Evolutionary conservation across 1,140 invertebrate species (phyloP), one percentile per base, ranked within the genome.

Genomic region (Mycetomoellerius zeteki): DNA sequence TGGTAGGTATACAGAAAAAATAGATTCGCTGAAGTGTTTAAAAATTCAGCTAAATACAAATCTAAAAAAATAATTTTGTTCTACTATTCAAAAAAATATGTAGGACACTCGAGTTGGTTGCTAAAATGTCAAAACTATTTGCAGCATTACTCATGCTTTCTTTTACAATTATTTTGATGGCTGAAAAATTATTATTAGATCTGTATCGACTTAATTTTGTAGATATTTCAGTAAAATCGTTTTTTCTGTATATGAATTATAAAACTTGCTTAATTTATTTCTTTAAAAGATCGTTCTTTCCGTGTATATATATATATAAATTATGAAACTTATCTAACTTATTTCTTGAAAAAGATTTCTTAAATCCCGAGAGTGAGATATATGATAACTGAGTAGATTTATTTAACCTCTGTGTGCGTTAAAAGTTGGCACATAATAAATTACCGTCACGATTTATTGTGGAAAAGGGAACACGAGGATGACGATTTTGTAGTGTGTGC

Each of bases 391-490:
- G 24, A 50, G 10, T 37, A n/a, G 75, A 77, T 77, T 64, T n/a
- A 77, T 64, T 64, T n/a, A 77, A 5, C 2, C 14, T 43, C 19
- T 60, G n/a, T 19, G 7, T 62, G 30, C 30, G 52, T 60, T 43
- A 76, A 43, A 43, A 50, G 30, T 43, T 77, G 37, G 6, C 37
- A 47, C 37, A 47, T 77, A n/a, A 77, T 77, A 65, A 65, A 30
- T 50, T 58, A 60, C 2, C 5, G 27, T 65, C 12, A 16, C 12
- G 4, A 71, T 69, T 69, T 56, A 50, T 52, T 33, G 27, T 30
- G 21, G 24, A 37, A 56, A 43, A 24, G 30, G 33, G 50, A 81
- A 56, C 47, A 19, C 43, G 16, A 16, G 14, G 21, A 54, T 37
- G 76, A 47, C 14, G 54, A 75, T 50, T 81, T 7, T 47, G 12